A percentile compares a stretch with the other conserved stretches of the same genome.
phyloP scores from a whole-genome alignment of 2,797 vertebrate genomes.

The Leptodactylus fallax region DNA sequence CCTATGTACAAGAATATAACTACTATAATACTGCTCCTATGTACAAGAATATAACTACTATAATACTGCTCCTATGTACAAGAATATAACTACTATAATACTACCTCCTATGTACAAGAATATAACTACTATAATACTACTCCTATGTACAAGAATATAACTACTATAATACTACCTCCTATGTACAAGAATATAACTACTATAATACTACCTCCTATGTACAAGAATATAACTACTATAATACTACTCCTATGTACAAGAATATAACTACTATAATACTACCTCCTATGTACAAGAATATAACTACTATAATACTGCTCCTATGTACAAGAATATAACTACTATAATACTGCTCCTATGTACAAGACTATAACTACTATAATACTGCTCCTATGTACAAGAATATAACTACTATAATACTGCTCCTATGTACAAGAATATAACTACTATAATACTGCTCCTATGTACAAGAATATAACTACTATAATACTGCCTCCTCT shows the following conservation, averaged over 20 bases:
- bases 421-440: not conserved
- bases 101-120: not conserved
- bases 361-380: slow-evolving; percentile 3
- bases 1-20: not conserved
- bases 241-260: not conserved
- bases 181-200: slow-evolving; percentile 7
- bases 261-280: slow-evolving; percentile 10
- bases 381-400: not conserved
- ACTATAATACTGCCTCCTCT: no score
- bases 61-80: not conserved
- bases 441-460: slow-evolving; percentile 7
- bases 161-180: not conserved
- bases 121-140: not conserved
- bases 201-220: not conserved
- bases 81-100: no score
- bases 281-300: not conserved
- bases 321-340: slow-evolving; percentile 10
- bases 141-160: not conserved
- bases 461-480: not conserved
- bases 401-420: slow-evolving; percentile 7
- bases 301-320: slow-evolving; percentile 7
- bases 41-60: not conserved
- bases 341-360: slow-evolving; percentile 6
- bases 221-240: slow-evolving; percentile 1
- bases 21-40: slow-evolving; percentile 11